These are phyloP conservation scores for Patella ulyssiponensis DNA, from an alignment of 2,888 invertebrate species.

Conservation along the genomic window DNA sequence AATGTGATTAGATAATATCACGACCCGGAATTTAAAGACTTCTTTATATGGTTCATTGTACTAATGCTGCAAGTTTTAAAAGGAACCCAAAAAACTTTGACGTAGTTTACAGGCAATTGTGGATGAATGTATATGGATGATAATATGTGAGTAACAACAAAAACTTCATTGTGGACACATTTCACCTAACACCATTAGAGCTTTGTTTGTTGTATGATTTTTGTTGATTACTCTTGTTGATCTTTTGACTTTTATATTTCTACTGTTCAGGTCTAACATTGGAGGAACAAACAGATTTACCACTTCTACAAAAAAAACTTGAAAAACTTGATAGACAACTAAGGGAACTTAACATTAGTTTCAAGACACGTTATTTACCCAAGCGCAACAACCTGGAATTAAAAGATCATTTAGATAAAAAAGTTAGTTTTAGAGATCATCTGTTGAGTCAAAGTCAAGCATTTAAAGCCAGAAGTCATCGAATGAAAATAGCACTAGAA, in stretches of 20 bases:
- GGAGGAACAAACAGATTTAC: constrained; percentile 67
- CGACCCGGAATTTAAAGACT: too few species aligned
- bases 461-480: constrained; percentile 61
- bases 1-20: too few species aligned
- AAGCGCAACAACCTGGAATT: constrained; percentile 59
- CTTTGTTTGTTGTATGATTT: too few species aligned
- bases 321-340: constrained; percentile 64
- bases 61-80: too few species aligned
- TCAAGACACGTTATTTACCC: constrained; percentile 62
- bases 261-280: constrained; percentile 60
- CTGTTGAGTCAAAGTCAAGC: constrained; percentile 60
- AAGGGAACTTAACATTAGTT: constrained; percentile 65
- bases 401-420: constrained; percentile 59
- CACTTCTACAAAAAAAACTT: constrained; percentile 57
- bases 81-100: too few species aligned
- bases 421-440: constrained; percentile 58
- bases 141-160: too few species aligned
- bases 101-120: too few species aligned
- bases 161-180: too few species aligned
- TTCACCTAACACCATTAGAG: too few species aligned
- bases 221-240: too few species aligned
- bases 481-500: constrained; percentile 66
- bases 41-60: too few species aligned
- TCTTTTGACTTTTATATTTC: background rate
- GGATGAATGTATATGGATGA: too few species aligned